A percentile compares a stretch with the other conserved stretches of the same genome.
Conservation (phyloP, 2,113 vertebrate genomes). For the Muntiacus reevesi region DNA sequence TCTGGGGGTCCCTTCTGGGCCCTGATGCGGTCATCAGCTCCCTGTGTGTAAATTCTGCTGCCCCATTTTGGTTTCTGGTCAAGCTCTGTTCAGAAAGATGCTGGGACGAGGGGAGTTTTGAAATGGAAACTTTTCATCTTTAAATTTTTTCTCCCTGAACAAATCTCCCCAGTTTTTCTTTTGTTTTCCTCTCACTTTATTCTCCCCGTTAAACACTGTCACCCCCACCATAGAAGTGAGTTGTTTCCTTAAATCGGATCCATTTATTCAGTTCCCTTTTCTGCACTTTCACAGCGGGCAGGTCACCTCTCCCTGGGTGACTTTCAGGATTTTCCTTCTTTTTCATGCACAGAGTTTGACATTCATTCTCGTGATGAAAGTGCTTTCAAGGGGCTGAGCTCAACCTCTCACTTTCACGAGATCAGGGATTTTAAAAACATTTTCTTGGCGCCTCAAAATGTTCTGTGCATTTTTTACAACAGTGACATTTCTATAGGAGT, state of each 20-base stretch:
- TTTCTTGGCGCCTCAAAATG: neutral
- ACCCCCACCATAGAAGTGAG: neutral
- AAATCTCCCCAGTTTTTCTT: neutral
- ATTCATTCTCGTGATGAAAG: neutral
- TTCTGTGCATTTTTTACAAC: neutral
- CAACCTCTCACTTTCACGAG: neutral
- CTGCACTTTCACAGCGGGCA: neutral
- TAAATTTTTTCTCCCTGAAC: neutral
- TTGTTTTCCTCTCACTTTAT: neutral
- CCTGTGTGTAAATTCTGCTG: rapidly evolving
- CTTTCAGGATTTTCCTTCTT: neutral
- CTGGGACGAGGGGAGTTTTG: conserved; percentile 29
- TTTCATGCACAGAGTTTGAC: neutral
- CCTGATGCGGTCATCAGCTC: neutral
- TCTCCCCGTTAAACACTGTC: neutral
- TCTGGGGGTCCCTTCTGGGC: neutral
- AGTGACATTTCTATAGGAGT: neutral
- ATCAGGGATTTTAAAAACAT: neutral
- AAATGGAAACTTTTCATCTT: conserved; percentile 17
- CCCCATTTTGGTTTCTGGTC: neutral
- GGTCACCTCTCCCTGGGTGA: neutral
- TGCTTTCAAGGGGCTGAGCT: neutral
- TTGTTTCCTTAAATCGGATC: neutral
- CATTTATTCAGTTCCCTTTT: neutral
- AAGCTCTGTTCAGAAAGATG: neutral